phyloP scores from a whole-genome alignment of 2,888 invertebrate genomes.

The Sphaerophoria taeniata region DNA sequence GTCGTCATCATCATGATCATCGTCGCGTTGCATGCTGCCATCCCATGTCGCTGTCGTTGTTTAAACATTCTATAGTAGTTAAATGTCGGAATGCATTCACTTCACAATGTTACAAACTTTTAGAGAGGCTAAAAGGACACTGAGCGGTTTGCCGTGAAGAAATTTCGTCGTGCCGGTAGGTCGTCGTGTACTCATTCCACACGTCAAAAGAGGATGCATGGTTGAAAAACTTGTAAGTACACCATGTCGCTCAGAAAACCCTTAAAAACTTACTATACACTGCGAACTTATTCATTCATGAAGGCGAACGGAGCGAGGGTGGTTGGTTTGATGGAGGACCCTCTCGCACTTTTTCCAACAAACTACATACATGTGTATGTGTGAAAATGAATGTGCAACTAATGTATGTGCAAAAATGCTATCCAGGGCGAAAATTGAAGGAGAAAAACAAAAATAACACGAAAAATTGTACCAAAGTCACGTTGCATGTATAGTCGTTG shows the following conservation, averaged over 20 bases:
- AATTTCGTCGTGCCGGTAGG: not conserved
- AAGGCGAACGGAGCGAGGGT: not conserved
- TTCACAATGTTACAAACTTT: constrained; percentile 48
- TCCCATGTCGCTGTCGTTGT: constrained; percentile 3
- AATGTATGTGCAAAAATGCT: constrained; percentile 63
- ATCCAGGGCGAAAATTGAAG: constrained; percentile 53
- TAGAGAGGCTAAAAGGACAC: constrained; percentile 58
- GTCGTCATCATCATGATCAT: constrained; percentile 32
- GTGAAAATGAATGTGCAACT: constrained; percentile 24
- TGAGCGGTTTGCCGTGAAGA: constrained; percentile 51
- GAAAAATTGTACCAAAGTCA: constrained; percentile 69
- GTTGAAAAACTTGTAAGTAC: constrained; percentile 57
- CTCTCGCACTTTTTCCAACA: constrained; percentile 5
- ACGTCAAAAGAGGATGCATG: constrained; percentile 10
- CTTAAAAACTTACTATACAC: constrained; percentile 59
- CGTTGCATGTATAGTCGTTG: constrained; percentile 69
- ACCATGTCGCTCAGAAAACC: constrained; percentile 68
- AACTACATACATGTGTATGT: constrained; percentile 2
- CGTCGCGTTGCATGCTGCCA: not conserved
- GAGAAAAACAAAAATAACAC: constrained; percentile 14
- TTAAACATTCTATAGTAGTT: constrained; percentile 28
- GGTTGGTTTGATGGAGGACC: not conserved
- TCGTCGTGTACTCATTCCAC: not conserved
- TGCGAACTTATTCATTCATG: constrained; percentile 12
- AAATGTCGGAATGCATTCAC: constrained; percentile 61